Evolutionary conservation across 2,888 invertebrate species (phyloP).

Genomic region (Xestobium rufovillosum): DNA sequence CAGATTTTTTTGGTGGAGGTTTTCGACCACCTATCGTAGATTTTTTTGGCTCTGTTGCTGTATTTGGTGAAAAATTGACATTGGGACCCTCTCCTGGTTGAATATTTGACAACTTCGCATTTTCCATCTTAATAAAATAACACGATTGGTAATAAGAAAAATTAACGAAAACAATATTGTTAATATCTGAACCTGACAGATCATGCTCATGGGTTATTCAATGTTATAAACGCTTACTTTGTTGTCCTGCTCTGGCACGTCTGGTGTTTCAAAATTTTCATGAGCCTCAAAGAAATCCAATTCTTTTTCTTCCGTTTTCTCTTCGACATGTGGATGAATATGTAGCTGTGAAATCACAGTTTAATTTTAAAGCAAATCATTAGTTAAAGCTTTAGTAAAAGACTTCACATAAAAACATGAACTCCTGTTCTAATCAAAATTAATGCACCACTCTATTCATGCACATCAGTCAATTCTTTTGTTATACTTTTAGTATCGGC

Average conservation of each 20-base stretch:
- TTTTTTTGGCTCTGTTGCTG: constrained; percentile 44
- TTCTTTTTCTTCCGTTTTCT: constrained; percentile 58
- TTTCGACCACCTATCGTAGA: constrained; percentile 67
- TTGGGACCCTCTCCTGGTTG: constrained; percentile 33
- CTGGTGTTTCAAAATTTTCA: constrained; percentile 40
- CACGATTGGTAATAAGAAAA: too few relatives aligned
- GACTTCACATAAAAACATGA: too few relatives aligned
- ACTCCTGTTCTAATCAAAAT: too few relatives aligned
- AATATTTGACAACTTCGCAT: constrained; percentile 11
- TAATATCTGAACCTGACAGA: background rate
- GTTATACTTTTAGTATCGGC: too few relatives aligned
- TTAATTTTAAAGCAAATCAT: too few relatives aligned
- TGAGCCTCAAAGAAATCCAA: constrained; percentile 89
- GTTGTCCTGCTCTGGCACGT: constrained; percentile 21
- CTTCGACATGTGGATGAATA: constrained; percentile 58
- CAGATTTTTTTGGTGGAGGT: constrained; percentile 59
- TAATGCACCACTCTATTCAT: too few relatives aligned
- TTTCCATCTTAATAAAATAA: background rate
- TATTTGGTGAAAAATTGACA: constrained; percentile 31
- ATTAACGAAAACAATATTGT: too few relatives aligned
- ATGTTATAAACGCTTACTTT: constrained; percentile 23
- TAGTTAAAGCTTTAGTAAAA: too few relatives aligned
- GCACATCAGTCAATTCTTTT: too few relatives aligned
- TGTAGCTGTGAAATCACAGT: constrained; percentile 60
- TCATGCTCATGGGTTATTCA: background rate